Conservation (phyloP, 1,140 invertebrate genomes). For the Pachypeltis micranthus region DNA sequence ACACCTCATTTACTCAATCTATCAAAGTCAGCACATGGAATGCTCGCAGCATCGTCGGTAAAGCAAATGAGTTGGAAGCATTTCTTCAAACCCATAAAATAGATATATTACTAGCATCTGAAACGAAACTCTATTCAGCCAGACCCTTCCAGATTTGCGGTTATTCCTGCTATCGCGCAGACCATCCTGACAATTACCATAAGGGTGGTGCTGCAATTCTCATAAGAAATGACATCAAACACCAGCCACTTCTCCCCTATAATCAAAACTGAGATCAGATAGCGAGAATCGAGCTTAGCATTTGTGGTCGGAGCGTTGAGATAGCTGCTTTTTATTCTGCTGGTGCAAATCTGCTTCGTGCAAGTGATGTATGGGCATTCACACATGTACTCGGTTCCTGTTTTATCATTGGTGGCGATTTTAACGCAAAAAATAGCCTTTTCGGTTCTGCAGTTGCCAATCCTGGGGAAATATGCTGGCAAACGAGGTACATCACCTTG, state of each 20-base stretch:
- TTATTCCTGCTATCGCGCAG: conserved; percentile 2
- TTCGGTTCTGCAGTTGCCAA: no score
- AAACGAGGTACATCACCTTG: no score
- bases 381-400: background rate
- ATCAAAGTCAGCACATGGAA: conserved; percentile 12
- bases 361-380: conserved; percentile 10
- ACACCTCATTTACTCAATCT: background rate
- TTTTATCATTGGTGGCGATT: conserved; percentile 10
- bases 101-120: background rate
- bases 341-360: background rate
- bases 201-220: conserved; percentile 2
- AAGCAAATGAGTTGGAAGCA: background rate
- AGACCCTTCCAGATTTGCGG: background rate
- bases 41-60: conserved; percentile 1
- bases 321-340: conserved; percentile 11
- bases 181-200: conserved; percentile 1
- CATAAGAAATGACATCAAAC: conserved; percentile 2
- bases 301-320: background rate
- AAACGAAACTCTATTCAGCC: background rate
- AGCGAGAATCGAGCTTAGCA: background rate
- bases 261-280: background rate
- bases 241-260: conserved; percentile 2
- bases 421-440: background rate
- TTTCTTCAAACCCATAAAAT: conserved; percentile 4
- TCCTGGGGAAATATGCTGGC: no score